These are phyloP conservation scores for Gastrophysa polygoni DNA, from an alignment of 2,888 invertebrate genomes.

Conservation along the genomic window DNA sequence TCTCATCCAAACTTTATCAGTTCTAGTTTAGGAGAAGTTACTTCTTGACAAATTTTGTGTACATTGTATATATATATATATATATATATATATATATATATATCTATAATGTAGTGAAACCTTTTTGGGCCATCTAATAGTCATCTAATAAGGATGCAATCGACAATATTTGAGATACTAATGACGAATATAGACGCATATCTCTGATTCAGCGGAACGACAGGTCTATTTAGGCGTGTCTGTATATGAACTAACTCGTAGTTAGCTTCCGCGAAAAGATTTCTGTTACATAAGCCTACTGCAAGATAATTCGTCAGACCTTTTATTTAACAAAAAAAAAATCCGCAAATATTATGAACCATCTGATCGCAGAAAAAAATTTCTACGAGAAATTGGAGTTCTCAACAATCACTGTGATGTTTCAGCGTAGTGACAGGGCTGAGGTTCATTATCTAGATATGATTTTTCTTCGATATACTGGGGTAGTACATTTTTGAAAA, in stretches of 20 bases:
- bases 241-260: conserved; percentile 35
- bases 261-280: conserved; percentile 36
- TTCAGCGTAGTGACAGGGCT: too few relatives aligned
- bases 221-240: conserved; percentile 27
- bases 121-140: conserved; percentile 18
- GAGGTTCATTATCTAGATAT: too few relatives aligned
- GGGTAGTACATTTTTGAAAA: background rate
- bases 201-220: conserved; percentile 18
- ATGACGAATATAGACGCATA: conserved; percentile 27
- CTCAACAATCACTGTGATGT: too few relatives aligned
- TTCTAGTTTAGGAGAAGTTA: conserved; percentile 19
- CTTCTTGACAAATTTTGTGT: conserved; percentile 14
- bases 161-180: background rate
- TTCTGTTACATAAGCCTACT: conserved; percentile 38
- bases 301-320: conserved; percentile 39
- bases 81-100: too few relatives aligned
- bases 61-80: too few relatives aligned
- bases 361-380: too few relatives aligned
- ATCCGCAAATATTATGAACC: too few relatives aligned
- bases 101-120: conserved; percentile 14
- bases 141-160: conserved; percentile 10
- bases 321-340: too few relatives aligned
- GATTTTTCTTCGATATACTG: background rate
- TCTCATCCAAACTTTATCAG: conserved; percentile 12
- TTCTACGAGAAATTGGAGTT: too few relatives aligned